Conservation (phyloP, 1,140 invertebrate species). For the Octopus bimaculoides region DNA sequence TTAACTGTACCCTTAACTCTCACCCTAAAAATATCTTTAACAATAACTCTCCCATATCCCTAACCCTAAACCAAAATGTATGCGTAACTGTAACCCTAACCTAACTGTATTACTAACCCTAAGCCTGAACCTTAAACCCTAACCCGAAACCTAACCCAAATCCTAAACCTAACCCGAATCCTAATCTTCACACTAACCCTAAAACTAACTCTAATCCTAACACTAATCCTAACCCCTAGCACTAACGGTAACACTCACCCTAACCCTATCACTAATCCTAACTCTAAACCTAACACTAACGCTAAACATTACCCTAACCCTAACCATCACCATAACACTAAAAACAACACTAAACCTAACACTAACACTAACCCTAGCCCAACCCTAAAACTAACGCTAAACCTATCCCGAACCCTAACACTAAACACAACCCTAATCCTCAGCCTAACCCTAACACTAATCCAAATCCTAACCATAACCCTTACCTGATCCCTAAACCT, state of each 20-base stretch:
- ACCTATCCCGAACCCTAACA: background rate
- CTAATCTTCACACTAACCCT: background rate
- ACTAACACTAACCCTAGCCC: background rate
- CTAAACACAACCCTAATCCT: background rate
- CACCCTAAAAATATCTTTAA: background rate
- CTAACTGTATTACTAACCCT: background rate
- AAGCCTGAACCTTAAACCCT: background rate
- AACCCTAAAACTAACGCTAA: background rate
- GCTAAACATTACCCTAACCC: background rate
- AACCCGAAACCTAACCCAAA: background rate
- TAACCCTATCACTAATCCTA: background rate
- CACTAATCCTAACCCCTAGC: background rate
- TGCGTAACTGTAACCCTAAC: background rate
- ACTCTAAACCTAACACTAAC: background rate
- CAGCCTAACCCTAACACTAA: background rate
- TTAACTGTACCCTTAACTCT: background rate
- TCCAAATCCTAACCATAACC: no score
- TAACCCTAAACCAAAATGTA: background rate
- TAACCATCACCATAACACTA: background rate
- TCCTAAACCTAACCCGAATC: background rate
- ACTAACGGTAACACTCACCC: background rate
- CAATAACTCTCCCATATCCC: background rate
- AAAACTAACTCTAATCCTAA: no score
- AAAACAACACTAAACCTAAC: background rate
- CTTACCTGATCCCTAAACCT: no score